A percentile compares a stretch with the other conserved stretches of the same genome.
phyloP scores from a whole-genome alignment of 1,140 invertebrate species.

The Galendromus occidentalis region DNA sequence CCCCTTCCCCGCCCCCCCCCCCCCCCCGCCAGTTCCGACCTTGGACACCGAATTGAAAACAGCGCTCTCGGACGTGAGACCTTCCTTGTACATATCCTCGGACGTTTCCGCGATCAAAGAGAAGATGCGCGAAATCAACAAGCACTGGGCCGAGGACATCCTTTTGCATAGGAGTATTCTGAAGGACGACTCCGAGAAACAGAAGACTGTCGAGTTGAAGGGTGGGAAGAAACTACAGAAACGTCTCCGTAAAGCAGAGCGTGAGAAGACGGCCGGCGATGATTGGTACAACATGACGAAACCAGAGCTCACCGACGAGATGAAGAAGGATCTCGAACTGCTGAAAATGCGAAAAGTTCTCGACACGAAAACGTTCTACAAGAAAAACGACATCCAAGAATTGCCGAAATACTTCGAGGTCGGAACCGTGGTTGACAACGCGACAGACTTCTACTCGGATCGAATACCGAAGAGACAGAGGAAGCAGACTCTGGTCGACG shows the following conservation, averaged over 20 bases:
- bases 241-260: constrained; percentile 24
- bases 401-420: constrained; percentile 77
- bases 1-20: too few species aligned
- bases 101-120: neutral
- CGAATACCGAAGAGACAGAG: constrained; percentile 62
- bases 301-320: constrained; percentile 65
- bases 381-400: constrained; percentile 63
- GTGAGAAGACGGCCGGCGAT: constrained; percentile 55
- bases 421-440: constrained; percentile 34
- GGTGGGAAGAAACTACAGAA: neutral
- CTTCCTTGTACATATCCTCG: neutral
- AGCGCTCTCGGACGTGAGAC: neutral
- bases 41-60: neutral
- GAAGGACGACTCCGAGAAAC: constrained; percentile 12
- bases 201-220: constrained; percentile 13
- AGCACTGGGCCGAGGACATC: neutral
- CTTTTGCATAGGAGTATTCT: neutral
- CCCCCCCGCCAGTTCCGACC: neutral
- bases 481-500: constrained; percentile 73
- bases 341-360: constrained; percentile 76
- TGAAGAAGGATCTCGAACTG: constrained; percentile 61
- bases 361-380: constrained; percentile 81
- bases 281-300: constrained; percentile 70
- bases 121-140: constrained; percentile 1
- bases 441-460: constrained; percentile 37